Evolutionary conservation across 2,888 invertebrate genomes (phyloP), one percentile per base, ranked within the genome.

Genomic region (Podotricha telesiphe): DNA sequence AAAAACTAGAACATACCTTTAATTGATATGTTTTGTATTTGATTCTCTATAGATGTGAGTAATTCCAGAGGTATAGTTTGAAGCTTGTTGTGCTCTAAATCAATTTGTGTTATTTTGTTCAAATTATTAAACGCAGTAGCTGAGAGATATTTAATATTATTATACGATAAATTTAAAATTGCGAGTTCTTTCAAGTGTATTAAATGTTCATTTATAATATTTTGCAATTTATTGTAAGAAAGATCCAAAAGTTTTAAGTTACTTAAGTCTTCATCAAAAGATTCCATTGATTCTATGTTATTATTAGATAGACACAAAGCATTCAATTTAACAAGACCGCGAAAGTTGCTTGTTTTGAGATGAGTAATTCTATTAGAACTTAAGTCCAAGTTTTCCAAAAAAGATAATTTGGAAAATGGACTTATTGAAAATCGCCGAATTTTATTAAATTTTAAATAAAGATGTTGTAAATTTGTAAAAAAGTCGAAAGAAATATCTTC

Each of bases 231-330:
- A 89, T 98, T 98, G 85, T 95, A 95, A 40, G 97, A 97, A 69
- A 97, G 91, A 85, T 98, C 97, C 75, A 97, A 93, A 74, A 96
- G 94, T 89, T 97, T 96, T 72, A 98, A 90, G 73, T 95, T 95
- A 71, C 94, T 94, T 73, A 98, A 93, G 85, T 97, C 97, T 58
- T 94, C 89, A 11, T 96, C 95, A 83, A 97, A 97, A 78, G 96
- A 96, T 83, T 97, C 97, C 76, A 97, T 93, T 73, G 96, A 96
- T 83, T 96, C 96, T 66, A 98, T 93, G 74, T 95, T 95, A 86
- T 98, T 98, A 84, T 96, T 96, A 19, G 97, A 97, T 68, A 98
- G 93, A 89, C 98, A 98, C 61, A 98, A 93, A 70, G 96, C 93
- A 70, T 96, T 94, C 65, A 98, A 91, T 78, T 96, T 95, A 62